phyloP scores from a whole-genome alignment of 2,888 invertebrate species.

The Byasa hedistus region DNA sequence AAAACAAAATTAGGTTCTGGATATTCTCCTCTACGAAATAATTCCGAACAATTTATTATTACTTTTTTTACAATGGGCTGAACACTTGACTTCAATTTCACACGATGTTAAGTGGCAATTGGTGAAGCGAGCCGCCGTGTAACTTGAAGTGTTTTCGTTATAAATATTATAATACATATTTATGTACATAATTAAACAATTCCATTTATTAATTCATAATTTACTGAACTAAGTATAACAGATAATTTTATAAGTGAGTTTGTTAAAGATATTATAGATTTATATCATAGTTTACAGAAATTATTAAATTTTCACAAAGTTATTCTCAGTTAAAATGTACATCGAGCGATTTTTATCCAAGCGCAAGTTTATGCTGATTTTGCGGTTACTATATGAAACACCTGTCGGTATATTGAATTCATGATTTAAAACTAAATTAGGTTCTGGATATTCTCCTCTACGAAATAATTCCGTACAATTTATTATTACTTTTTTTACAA shows the following conservation, averaged over 20 bases:
- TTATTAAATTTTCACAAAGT: no score
- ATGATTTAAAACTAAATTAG: neutral
- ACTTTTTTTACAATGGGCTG: neutral
- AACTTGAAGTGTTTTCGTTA: no score
- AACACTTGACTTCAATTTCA: neutral
- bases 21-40: neutral
- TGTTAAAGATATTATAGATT: no score
- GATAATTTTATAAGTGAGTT: no score
- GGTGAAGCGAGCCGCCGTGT: no score
- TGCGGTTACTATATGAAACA: slow-evolving; percentile 6
- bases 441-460: neutral
- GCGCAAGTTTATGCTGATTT: slow-evolving; percentile 5
- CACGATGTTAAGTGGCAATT: no score
- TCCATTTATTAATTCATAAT: no score
- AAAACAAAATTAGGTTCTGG: neutral
- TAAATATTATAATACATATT: no score
- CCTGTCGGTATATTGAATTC: slow-evolving; percentile 14
- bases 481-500: neutral
- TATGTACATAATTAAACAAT: no score
- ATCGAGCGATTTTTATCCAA: slow-evolving; percentile 4
- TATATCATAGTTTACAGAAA: no score
- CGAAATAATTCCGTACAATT: neutral
- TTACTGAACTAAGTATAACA: no score
- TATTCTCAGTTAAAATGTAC: slow-evolving; percentile 3
- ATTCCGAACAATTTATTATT: neutral